These are phyloP conservation scores for Melanogrammus aeglefinus DNA, from an alignment of 2,797 vertebrate genomes.

Conservation along the genomic window DNA sequence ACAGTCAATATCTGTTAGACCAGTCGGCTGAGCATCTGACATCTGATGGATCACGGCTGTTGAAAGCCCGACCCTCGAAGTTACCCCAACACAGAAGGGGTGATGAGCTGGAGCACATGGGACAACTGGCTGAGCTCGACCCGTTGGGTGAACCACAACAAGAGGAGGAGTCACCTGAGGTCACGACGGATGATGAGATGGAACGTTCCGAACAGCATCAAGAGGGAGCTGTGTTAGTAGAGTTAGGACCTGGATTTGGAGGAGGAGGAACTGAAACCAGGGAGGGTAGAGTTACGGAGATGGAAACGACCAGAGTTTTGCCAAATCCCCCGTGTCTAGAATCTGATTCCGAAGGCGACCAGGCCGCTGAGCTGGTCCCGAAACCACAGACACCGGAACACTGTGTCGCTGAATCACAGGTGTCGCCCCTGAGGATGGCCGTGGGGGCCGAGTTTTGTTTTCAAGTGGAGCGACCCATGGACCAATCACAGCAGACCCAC, in stretches of 20 bases:
- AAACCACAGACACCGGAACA: not conserved
- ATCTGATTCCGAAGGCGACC: slow-evolving; percentile 27
- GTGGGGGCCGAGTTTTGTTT: not conserved
- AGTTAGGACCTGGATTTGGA: slow-evolving; percentile 3
- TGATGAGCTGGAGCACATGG: not conserved
- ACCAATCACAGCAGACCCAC: not conserved
- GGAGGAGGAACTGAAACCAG: not conserved
- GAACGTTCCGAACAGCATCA: not conserved
- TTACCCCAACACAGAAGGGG: too few species aligned
- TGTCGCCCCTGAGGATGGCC: not conserved
- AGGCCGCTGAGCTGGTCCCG: not conserved
- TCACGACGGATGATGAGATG: not conserved
- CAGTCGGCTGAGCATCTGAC: not conserved
- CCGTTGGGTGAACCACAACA: not conserved
- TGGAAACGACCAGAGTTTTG: not conserved
- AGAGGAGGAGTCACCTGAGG: not conserved
- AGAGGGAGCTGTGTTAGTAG: too few species aligned
- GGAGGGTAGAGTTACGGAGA: not conserved
- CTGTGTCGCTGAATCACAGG: not conserved
- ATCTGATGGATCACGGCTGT: not conserved
- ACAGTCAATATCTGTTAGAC: not conserved
- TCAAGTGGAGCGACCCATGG: too few species aligned
- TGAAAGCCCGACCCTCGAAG: not conserved
- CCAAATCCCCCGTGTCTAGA: not conserved
- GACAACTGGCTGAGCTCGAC: not conserved